These are phyloP conservation scores for Cheiracanthium punctorium DNA, from an alignment of 2,888 invertebrate genomes.

Conservation along the genomic window DNA sequence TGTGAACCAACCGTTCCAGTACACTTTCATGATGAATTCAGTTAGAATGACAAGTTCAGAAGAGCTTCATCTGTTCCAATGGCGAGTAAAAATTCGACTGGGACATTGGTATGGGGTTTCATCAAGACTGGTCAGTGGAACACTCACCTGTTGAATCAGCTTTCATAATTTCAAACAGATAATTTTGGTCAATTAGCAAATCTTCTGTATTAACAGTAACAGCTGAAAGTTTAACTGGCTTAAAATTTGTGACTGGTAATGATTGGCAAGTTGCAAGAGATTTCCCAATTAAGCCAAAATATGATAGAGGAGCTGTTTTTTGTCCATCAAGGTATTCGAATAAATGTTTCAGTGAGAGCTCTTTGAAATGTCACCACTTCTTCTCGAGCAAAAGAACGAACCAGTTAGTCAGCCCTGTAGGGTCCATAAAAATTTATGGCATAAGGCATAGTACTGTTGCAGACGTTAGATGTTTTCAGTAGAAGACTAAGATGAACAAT, in stretches of 20 bases:
- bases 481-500: no score
- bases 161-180: not conserved
- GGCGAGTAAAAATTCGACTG: not conserved
- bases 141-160: slow-evolving; percentile 5
- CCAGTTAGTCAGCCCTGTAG: no score
- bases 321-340: slow-evolving; percentile 8
- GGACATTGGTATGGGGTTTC: not conserved
- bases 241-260: slow-evolving; percentile 1
- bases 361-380: no score
- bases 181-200: not conserved
- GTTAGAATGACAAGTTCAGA: no score
- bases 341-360: no score
- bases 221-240: not conserved
- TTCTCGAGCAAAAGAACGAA: no score
- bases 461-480: no score
- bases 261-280: slow-evolving; percentile 1
- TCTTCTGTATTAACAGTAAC: not conserved
- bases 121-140: no score
- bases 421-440: no score
- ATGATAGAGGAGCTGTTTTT: not conserved
- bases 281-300: not conserved
- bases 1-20: slow-evolving; percentile 3
- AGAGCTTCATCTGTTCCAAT: not conserved
- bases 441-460: no score
- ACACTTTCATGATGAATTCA: not conserved